Evolutionary conservation across 2,113 vertebrate genomes (phyloP).

Genomic region (Actenoides lindsayi): DNA sequence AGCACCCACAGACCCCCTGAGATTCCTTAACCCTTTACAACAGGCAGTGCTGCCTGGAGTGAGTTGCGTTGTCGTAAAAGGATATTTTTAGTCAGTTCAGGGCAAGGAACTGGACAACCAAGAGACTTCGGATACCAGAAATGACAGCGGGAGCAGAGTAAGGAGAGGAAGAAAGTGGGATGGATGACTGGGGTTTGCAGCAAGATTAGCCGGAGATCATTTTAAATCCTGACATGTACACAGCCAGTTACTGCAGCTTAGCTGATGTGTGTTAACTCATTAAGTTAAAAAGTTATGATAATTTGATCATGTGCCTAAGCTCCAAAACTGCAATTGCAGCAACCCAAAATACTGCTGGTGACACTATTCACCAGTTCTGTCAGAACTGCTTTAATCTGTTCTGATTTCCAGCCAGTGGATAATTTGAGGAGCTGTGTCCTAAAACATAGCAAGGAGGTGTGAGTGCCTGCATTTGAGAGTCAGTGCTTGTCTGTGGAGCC

Average conservation of each 20-base stretch:
- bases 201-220: constrained; percentile 36
- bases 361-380: background rate
- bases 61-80: background rate
- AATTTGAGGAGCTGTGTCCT: constrained; percentile 1
- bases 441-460: background rate
- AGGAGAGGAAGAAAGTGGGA: background rate
- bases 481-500: background rate
- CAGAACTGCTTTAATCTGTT: constrained; percentile 11
- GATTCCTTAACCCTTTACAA: background rate
- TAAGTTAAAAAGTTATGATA: constrained; percentile 71
- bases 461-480: background rate
- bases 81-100: background rate
- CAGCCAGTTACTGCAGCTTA: constrained; percentile 66
- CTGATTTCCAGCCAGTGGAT: background rate
- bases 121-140: background rate
- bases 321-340: constrained; percentile 57
- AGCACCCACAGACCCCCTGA: background rate
- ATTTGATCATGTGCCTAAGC: constrained; percentile 54
- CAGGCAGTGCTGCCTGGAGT: background rate
- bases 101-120: background rate
- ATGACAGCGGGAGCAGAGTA: background rate
- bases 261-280: constrained; percentile 68
- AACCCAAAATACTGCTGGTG: constrained; percentile 37
- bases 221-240: constrained; percentile 71
- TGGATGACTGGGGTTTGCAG: background rate